These are phyloP conservation scores for Cuculus canorus DNA, from an alignment of 2,797 vertebrate species.

Conservation along the genomic window DNA sequence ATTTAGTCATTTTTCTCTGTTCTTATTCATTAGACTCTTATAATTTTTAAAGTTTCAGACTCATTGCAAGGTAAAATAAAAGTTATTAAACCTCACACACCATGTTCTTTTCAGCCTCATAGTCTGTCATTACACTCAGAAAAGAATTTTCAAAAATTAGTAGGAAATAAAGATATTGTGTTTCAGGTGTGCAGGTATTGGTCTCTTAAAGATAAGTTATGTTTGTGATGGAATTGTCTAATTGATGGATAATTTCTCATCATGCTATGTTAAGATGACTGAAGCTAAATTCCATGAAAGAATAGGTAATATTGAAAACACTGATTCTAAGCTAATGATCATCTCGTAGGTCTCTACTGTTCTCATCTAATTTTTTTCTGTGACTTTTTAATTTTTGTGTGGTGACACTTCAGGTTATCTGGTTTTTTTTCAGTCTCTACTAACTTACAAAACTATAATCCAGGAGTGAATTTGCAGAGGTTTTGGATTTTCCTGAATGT, in stretches of 20 bases:
- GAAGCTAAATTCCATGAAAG: not conserved
- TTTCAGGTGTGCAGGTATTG: not conserved
- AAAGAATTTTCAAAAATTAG: not conserved
- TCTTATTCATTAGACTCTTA: not conserved
- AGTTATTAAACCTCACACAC: not conserved
- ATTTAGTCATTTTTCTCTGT: not conserved
- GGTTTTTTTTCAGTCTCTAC: too few relatives aligned
- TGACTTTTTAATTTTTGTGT: too few relatives aligned
- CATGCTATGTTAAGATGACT: not conserved
- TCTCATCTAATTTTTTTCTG: too few relatives aligned
- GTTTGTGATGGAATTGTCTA: not conserved
- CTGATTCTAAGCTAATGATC: not conserved
- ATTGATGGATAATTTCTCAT: not conserved
- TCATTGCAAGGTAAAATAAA: not conserved
- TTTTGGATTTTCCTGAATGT: not conserved
- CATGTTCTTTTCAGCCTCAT: not conserved
- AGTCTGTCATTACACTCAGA: not conserved
- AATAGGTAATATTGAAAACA: not conserved
- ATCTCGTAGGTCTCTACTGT: too few relatives aligned
- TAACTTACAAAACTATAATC: not conserved
- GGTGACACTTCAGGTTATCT: too few relatives aligned
- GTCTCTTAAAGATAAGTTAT: not conserved
- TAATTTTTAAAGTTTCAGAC: not conserved
- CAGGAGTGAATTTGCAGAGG: not conserved
- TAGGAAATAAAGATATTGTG: not conserved